Base-by-base conservation (phyloP, 2,888 invertebrate genomes). In the Athripsodes cinereus region DNA sequence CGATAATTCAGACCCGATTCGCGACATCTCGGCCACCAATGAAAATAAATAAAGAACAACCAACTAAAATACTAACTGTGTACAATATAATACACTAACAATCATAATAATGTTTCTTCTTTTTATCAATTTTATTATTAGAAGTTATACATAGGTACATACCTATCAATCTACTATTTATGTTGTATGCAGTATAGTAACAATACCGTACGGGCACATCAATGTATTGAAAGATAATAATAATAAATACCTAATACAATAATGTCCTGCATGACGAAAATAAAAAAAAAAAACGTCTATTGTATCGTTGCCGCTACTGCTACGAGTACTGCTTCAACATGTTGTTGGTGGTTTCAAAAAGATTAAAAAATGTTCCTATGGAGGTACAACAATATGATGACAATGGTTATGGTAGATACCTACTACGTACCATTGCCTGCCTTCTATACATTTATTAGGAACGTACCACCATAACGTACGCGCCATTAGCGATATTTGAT, bases 1-100 rank as follows among this genome's bases (percentile, higher is more conserved):
- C 61, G 61, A 61, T 59, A 61, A 21, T 19, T 22, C 49, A 55
- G 61, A 61, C 51, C 61, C 61, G 40, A 8, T 20, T 52, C 55
- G 61, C 54, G 61, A 61, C 57, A 61, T 61, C 61, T 59, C 61
- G 61, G 61, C 54, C 58, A 53, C 13, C n/a, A 26, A 3, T 50
- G 53, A 59, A 59, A 59, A n/a, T n/a, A n/a, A n/a, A n/a, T n/a
- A n/a, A n/a, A n/a, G n/a, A 58, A 53, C 22, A 53, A 44, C n/a
- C n/a, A n/a, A n/a, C n/a, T n/a, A n/a, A n/a, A n/a, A n/a, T n/a
- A n/a, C n/a, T n/a, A n/a, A n/a, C n/a, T n/a, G n/a, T n/a, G n/a
- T n/a, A n/a, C n/a, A n/a, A n/a, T n/a, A n/a, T n/a, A n/a, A n/a
- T n/a, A n/a, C 10, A n/a, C 46, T 11, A n/a, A n/a, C 16, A 46